Conservation (phyloP, 2,113 vertebrate genomes). For the Psittacula cyanocephala region DNA sequence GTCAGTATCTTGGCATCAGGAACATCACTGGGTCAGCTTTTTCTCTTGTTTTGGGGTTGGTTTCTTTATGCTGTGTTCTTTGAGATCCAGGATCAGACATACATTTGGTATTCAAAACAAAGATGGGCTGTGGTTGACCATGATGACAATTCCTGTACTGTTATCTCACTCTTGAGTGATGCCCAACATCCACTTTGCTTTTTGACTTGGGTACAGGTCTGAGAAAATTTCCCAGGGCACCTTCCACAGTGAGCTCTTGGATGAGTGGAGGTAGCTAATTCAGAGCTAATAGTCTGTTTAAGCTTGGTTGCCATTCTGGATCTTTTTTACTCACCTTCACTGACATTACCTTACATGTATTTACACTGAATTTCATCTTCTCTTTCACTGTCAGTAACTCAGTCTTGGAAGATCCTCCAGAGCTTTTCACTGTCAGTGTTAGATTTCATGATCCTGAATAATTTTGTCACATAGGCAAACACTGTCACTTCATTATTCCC, state of each 20-base stretch:
- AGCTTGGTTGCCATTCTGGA: not conserved
- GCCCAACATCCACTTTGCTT: not conserved
- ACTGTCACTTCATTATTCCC: constrained; percentile 51
- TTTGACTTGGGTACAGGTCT: not conserved
- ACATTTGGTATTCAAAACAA: not conserved
- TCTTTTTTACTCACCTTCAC: not conserved
- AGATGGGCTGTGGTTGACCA: accelerated
- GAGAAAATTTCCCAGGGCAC: not conserved
- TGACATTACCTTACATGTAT: constrained; percentile 15
- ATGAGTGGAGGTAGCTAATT: not conserved
- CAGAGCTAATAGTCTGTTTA: not conserved
- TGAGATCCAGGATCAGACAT: not conserved
- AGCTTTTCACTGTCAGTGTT: constrained; percentile 59
- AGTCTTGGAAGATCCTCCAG: constrained; percentile 33
- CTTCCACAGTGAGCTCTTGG: not conserved
- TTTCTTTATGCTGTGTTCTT: not conserved
- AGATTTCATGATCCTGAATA: constrained; percentile 65
- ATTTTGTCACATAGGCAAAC: constrained; percentile 54
- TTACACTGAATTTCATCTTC: constrained; percentile 58
- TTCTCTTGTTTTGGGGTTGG: not conserved
- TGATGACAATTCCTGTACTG: not conserved
- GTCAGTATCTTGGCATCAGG: not conserved
- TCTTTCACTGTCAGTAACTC: constrained; percentile 41
- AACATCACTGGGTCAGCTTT: not conserved
- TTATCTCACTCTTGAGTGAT: accelerated